Evolutionary conservation across 2,888 invertebrate species (phyloP).

Genomic region (Zaprionus obscuricornis): DNA sequence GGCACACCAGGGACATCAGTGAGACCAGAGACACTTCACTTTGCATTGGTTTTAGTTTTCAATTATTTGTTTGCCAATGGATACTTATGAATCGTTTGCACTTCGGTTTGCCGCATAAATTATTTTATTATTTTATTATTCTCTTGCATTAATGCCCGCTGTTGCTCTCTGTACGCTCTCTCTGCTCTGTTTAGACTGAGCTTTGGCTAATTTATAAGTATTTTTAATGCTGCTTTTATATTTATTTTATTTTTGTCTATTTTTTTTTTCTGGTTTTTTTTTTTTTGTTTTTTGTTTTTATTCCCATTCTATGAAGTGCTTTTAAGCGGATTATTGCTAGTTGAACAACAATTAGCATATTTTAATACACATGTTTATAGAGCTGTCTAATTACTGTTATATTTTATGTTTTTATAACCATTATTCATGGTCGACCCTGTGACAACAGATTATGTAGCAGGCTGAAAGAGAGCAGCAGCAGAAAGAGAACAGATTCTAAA

Average conservation of each 20-base stretch:
- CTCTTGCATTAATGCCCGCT: conserved; percentile 53
- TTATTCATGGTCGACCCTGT: no score
- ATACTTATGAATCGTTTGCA: conserved; percentile 49
- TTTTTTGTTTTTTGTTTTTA: background rate
- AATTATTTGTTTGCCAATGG: conserved; percentile 45
- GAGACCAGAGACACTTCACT: conserved; percentile 9
- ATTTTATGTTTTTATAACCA: background rate
- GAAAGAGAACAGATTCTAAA: no score
- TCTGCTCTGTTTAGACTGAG: conserved; percentile 40
- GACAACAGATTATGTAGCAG: no score
- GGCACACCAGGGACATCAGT: no score
- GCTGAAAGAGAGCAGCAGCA: no score
- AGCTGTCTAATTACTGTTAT: conserved; percentile 24
- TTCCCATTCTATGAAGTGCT: conserved; percentile 10
- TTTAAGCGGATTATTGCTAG: conserved; percentile 49
- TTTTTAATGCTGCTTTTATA: conserved; percentile 17
- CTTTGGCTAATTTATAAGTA: conserved; percentile 6
- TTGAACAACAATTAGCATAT: conserved; percentile 26
- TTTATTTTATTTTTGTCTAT: background rate
- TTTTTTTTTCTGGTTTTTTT: conserved; percentile 4
- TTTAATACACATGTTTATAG: background rate
- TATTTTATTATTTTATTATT: conserved; percentile 53
- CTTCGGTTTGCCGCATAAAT: conserved; percentile 59
- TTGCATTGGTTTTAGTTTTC: conserved; percentile 41
- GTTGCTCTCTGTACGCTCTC: no score